Evolutionary conservation across 2,797 vertebrate species (phyloP).

Genomic region (Phoxinus dragarum): DNA sequence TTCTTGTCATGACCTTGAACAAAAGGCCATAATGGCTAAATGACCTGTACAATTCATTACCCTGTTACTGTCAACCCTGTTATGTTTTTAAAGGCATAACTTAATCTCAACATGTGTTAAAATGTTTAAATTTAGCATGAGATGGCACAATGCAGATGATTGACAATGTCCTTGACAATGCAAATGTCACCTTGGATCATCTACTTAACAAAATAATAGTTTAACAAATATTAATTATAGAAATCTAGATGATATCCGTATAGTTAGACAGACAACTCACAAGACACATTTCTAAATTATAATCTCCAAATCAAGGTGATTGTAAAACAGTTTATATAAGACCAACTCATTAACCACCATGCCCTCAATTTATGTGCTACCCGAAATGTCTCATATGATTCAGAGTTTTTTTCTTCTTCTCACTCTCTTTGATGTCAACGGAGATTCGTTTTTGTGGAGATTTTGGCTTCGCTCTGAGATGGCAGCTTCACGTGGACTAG

Average conservation of each 20-base stretch:
- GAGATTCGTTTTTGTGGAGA: neutral
- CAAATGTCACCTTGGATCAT: neutral
- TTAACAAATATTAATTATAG: neutral
- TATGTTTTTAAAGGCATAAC: neutral
- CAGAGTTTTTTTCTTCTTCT: neutral
- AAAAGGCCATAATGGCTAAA: neutral
- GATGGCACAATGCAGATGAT: neutral
- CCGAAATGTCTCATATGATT: conserved; percentile 13
- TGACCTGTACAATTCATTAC: neutral
- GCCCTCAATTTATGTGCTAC: conserved; percentile 31
- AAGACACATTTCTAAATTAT: neutral
- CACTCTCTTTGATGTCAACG: conserved; percentile 23
- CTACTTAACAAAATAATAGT: neutral
- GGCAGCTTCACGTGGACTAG: conserved; percentile 7
- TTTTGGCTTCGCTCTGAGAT: conserved; percentile 20
- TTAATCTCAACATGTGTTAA: neutral
- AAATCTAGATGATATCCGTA: neutral
- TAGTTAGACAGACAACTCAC: neutral
- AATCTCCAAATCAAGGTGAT: conserved; percentile 9
- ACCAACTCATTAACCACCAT: conserved; percentile 12
- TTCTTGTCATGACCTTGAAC: conserved; percentile 18
- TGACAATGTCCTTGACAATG: neutral
- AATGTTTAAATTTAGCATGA: neutral
- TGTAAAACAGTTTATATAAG: conserved; percentile 33
- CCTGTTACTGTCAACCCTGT: neutral